Base-by-base conservation (phyloP, 2,888 invertebrate species). In the Tineola bisselliella region DNA sequence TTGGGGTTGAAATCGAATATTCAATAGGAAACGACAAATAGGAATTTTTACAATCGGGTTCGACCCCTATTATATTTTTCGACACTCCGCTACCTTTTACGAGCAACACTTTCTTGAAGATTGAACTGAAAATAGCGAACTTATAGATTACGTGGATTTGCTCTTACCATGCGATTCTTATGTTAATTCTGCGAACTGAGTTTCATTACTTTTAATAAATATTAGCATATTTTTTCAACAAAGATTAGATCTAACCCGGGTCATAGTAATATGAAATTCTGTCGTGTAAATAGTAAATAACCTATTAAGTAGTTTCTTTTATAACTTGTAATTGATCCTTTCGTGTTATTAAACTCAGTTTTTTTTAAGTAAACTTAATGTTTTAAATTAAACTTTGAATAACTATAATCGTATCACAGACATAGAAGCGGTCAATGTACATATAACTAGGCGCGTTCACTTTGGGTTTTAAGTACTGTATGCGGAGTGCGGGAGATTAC, bases 71-170 rank as follows among this genome's bases (percentile, higher is more conserved):
- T 17, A 17, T 48, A 48, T 48, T 15, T 48, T 15, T 48, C 17
- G 6, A 15, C 48, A 48, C 13, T 13, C n/a, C 48, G 15, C 48
- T 48, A 48, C 48, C 48, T 48, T 48, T 48, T 15, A 48, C 48
- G 48, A 38, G 15, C 15, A 15, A 43, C 43, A 17, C 48, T 48
- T 48, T 48, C 48, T 48, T 15, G 17, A 48, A 48, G 8, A 48
- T 17, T 17, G 48, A 48, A 17, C 17, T 48, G 13, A 48, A 17
- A 48, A 17, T 48, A 17, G 17, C 48, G 48, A 17, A 48, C 17
- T 48, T 48, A 13, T 48, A 48, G 48, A 48, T 48, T 48, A 48
- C 48, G 48, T 48, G 48, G 13, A 48, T 48, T 48, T 48, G 48
- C 48, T 48, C 48, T 48, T 17, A 48, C 48, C 48, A 17, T 48